Evolutionary conservation across 2,888 invertebrate genomes (phyloP).

Genomic region (Pimpla rufipes): DNA sequence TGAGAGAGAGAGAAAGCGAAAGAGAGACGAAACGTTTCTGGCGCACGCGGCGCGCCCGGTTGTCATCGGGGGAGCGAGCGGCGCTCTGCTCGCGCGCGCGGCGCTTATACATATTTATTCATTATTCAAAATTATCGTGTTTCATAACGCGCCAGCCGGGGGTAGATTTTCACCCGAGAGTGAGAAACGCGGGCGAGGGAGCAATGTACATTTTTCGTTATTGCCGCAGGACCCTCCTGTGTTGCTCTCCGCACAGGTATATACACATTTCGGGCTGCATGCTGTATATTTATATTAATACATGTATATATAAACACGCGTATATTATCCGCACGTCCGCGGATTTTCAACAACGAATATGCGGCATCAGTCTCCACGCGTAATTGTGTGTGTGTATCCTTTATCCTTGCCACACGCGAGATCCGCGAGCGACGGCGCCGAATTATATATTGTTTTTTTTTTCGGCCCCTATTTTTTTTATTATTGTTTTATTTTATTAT

Average conservation of each 20-base stretch:
- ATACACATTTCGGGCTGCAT: too few relatives aligned
- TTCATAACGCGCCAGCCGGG: conserved; percentile 48
- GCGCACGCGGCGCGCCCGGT: conserved; percentile 33
- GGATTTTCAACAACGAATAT: conserved; percentile 31
- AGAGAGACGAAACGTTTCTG: conserved; percentile 40
- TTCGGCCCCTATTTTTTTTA: neutral
- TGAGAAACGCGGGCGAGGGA: conserved; percentile 16
- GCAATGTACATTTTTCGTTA: conserved; percentile 45
- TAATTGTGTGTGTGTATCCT: conserved; percentile 33
- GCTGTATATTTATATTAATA: too few relatives aligned
- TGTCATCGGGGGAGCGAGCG: conserved; percentile 47
- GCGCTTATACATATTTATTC: conserved; percentile 64
- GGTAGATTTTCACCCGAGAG: conserved; percentile 14
- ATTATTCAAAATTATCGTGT: conserved; percentile 65
- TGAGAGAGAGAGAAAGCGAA: neutral
- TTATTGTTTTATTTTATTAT: neutral
- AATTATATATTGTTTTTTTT: neutral
- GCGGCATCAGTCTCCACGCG: conserved; percentile 42
- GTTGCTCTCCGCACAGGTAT: too few relatives aligned
- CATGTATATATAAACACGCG: conserved; percentile 11
- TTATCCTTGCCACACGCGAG: conserved; percentile 9
- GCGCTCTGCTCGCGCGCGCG: neutral
- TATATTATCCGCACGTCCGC: conserved; percentile 21
- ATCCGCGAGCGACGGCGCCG: neutral
- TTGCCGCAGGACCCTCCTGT: conserved; percentile 6